These are phyloP conservation scores for Siniperca chuatsi DNA, from an alignment of 2,113 vertebrate species.

Conservation along the genomic window DNA sequence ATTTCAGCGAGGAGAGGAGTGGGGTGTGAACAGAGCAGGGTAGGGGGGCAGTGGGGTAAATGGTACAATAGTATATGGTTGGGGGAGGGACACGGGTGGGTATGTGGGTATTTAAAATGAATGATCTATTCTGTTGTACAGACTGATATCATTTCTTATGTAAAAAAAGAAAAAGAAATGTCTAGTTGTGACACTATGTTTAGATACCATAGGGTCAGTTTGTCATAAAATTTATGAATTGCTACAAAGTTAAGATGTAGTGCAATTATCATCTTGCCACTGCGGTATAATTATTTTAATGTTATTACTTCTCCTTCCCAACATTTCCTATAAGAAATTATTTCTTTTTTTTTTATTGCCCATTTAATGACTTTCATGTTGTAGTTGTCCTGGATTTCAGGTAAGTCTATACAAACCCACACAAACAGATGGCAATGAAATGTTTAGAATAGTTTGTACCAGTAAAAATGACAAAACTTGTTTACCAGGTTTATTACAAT, in stretches of 20 bases:
- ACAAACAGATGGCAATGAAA: neutral
- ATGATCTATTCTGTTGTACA: slow-evolving; percentile 88
- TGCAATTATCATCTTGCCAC: neutral
- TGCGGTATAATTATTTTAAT: neutral
- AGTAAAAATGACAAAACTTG: neutral
- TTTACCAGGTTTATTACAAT: slow-evolving; percentile 76
- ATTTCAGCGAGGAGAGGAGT: slow-evolving; percentile 55
- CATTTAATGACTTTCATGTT: slow-evolving; percentile 24
- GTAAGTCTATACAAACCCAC: slow-evolving; percentile 30
- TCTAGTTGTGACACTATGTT: slow-evolving; percentile 85
- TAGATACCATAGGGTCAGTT: slow-evolving; percentile 81
- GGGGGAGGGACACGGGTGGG: slow-evolving; percentile 51
- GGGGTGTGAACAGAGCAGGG: slow-evolving; percentile 32
- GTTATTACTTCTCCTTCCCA: neutral
- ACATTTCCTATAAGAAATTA: neutral
- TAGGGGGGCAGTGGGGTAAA: slow-evolving; percentile 11
- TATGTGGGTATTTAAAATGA: slow-evolving; percentile 81
- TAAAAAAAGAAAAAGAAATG: slow-evolving; percentile 79
- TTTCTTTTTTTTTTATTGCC: neutral
- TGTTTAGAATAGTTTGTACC: neutral
- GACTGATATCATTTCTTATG: slow-evolving; percentile 84
- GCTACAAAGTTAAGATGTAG: neutral
- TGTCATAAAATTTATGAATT: neutral
- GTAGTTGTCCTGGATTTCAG: slow-evolving; percentile 23
- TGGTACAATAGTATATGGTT: slow-evolving; percentile 33